Evolutionary conservation across 2,888 invertebrate species (phyloP).

Genomic region (Cephonodes hylas): DNA sequence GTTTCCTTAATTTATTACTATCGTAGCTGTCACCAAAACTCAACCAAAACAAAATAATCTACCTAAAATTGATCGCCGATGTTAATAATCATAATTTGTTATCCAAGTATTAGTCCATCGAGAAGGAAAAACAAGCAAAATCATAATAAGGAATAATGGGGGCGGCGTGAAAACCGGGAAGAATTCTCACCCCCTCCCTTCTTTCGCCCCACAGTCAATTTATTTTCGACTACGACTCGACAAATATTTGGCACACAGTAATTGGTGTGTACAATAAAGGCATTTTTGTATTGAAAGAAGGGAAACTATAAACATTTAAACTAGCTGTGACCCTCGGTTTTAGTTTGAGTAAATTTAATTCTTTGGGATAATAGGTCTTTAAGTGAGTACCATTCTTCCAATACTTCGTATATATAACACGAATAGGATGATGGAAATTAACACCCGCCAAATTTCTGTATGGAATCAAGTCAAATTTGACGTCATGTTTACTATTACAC

Average conservation of each 20-base stretch:
- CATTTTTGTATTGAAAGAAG: slow-evolving; percentile 12
- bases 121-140: background rate
- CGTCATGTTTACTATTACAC: no score
- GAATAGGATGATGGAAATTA: no score
- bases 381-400: no score
- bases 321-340: no score
- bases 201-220: slow-evolving; percentile 22
- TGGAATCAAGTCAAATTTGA: no score
- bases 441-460: no score
- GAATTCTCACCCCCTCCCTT: background rate
- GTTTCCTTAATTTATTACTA: no score
- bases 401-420: no score
- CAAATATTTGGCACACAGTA: slow-evolving; percentile 44
- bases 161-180: background rate
- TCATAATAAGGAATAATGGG: background rate
- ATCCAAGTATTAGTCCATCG: background rate
- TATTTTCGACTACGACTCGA: slow-evolving; percentile 20
- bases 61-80: background rate
- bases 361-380: no score
- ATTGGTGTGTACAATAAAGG: slow-evolving; percentile 34
- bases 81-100: background rate
- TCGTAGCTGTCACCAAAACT: no score
- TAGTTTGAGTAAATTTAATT: no score
- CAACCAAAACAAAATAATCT: no score
- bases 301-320: background rate